These are phyloP conservation scores for Anoplophora glabripennis DNA, from an alignment of 1,140 invertebrate genomes.

Conservation along the genomic window DNA sequence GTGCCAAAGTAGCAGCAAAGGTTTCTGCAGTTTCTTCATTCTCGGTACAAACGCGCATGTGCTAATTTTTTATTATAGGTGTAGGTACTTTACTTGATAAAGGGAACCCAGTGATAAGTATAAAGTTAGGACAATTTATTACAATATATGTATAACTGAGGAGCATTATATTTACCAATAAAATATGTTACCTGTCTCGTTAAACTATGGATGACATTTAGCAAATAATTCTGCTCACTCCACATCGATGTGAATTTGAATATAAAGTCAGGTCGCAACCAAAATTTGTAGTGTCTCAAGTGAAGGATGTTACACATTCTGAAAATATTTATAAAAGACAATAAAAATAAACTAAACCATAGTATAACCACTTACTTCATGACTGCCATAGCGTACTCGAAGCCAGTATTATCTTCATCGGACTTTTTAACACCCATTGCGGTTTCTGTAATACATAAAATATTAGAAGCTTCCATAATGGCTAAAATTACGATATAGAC, in stretches of 20 bases:
- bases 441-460: constrained; percentile 57
- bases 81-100: too few relatives aligned
- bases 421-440: constrained; percentile 76
- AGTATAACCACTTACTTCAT: constrained; percentile 69
- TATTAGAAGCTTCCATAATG: not conserved
- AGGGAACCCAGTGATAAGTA: too few relatives aligned
- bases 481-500: not conserved
- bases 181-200: constrained; percentile 52
- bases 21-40: too few relatives aligned
- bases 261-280: constrained; percentile 75
- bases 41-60: too few relatives aligned
- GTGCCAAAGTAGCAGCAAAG: too few relatives aligned
- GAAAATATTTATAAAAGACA: too few relatives aligned
- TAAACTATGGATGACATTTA: constrained; percentile 73
- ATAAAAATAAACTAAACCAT: too few relatives aligned
- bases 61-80: too few relatives aligned
- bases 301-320: constrained; percentile 76
- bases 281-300: constrained; percentile 75
- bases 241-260: constrained; percentile 74
- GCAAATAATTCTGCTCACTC: constrained; percentile 36
- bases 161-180: not conserved
- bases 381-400: constrained; percentile 77
- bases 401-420: constrained; percentile 69
- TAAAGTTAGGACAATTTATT: too few relatives aligned
- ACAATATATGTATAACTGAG: too few relatives aligned